Conservation (phyloP, 2,797 vertebrate genomes). For the Esox lucius region DNA sequence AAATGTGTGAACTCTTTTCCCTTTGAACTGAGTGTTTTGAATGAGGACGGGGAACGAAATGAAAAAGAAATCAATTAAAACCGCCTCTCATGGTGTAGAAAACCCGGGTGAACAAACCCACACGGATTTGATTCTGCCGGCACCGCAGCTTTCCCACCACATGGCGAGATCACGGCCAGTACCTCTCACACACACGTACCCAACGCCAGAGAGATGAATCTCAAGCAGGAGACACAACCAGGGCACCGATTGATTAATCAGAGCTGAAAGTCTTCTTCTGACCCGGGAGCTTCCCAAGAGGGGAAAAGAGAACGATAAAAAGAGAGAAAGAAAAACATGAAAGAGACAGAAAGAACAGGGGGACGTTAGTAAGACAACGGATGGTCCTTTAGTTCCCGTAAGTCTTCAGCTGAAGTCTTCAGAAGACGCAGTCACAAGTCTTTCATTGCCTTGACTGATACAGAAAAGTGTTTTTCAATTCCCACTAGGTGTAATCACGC, state of each 20-base stretch:
- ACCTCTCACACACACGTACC: not conserved
- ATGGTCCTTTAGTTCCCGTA: slow-evolving; percentile 42
- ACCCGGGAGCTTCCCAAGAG: slow-evolving; percentile 53
- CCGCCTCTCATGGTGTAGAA: slow-evolving; percentile 42
- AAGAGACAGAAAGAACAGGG: slow-evolving; percentile 40
- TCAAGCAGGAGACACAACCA: slow-evolving; percentile 39
- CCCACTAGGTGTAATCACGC: slow-evolving; percentile 26
- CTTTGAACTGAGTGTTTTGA: slow-evolving; percentile 25
- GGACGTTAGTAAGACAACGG: slow-evolving; percentile 41
- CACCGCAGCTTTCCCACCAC: slow-evolving; percentile 37
- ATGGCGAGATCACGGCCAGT: not conserved
- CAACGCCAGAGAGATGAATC: slow-evolving; percentile 51
- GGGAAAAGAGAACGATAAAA: slow-evolving; percentile 12
- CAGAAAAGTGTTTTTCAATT: slow-evolving; percentile 40
- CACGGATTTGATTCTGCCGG: slow-evolving; percentile 48
- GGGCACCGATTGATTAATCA: slow-evolving; percentile 74
- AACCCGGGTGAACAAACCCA: slow-evolving; percentile 37
- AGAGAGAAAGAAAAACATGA: slow-evolving; percentile 7
- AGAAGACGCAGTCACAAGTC: slow-evolving; percentile 59
- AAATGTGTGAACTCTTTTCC: slow-evolving; percentile 10
- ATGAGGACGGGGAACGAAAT: slow-evolving; percentile 32
- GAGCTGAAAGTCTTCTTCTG: slow-evolving; percentile 68
- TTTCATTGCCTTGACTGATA: slow-evolving; percentile 60
- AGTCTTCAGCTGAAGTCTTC: slow-evolving; percentile 39
- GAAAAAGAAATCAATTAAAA: slow-evolving; percentile 51